Evolutionary conservation across 92 coral and sea anemone species (phyloP), one percentile per base, ranked within the genome.

Genomic region (Galaxea fascicularis): DNA sequence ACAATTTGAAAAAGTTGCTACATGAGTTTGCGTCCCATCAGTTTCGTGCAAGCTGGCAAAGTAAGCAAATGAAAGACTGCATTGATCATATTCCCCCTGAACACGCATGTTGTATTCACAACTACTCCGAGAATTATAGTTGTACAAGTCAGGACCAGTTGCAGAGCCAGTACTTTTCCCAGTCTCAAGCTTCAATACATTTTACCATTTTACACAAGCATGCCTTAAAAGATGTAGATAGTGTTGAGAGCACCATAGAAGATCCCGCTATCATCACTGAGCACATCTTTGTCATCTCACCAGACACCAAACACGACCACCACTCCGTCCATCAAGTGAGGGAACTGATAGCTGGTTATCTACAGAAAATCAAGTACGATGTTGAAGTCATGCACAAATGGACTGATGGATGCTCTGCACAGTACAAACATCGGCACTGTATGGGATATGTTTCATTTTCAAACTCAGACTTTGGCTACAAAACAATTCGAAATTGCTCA

Each of bases 11-110:
- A 24, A 35, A 31, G 31, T 84, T 76, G 28, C 73, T 89, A 5
- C 45, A 86, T 16, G 53, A 53, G 22, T 89, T 81, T 77, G 56
- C 90, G 16, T 72, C 85, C 31, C 93, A 93, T 71, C 96, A 93
- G 81, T 87, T 93, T 86, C 84, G 90, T 12, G 92, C 96, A 47
- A 87, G 57, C 75, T 90, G 93, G 94, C 93, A 93, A 79, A 80
- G 82, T 31, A 68, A 83, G 57, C 90, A 93, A 54, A 80, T 83
- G 82, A 41, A 85, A 68, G 78, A 65, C 26, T 57, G 75, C 29
- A 51, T 86, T 3, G 78, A 77, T 35, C 76, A 93, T 73, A 83
- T 93, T 16, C 93, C 92, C 9, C 41, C 45, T 39, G 65, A 90
- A 69, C 88, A 85, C 27, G 77, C 47, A 39, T 83, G 85, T 63